A percentile compares a stretch with the other conserved stretches of the same genome.
These are phyloP conservation scores for Mastigias papua DNA, from an alignment of 30 jellyfish, hydroid and myxozoan genomes.

Conservation along the genomic window DNA sequence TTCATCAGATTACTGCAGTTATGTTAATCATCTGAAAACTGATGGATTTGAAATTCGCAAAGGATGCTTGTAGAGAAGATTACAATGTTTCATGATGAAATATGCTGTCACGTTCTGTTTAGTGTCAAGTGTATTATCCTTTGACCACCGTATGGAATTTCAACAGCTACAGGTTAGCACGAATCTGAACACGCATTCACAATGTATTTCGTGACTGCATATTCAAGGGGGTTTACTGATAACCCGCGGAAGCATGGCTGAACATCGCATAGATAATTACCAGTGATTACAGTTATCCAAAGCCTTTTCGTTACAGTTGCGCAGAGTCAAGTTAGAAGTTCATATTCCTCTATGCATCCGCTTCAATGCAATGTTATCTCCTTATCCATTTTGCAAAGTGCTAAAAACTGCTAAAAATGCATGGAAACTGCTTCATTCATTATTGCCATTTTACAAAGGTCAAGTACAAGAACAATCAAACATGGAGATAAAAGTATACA, in stretches of 20 bases:
- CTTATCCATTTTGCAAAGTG: no score
- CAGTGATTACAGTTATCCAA: neutral
- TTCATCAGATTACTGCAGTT: neutral
- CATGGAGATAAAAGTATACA: no score
- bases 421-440: no score
- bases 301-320: neutral
- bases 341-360: no score
- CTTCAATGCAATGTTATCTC: no score
- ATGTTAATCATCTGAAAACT: neutral
- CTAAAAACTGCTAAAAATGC: no score
- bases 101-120: slow-evolving; percentile 10
- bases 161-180: slow-evolving; percentile 27
- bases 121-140: slow-evolving; percentile 17
- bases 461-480: no score
- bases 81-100: neutral
- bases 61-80: slow-evolving; percentile 3
- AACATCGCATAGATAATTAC: neutral
- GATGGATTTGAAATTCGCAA: neutral
- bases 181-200: slow-evolving; percentile 57
- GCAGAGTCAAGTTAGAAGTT: neutral
- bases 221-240: slow-evolving; percentile 13
- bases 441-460: no score
- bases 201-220: slow-evolving; percentile 50
- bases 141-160: slow-evolving; percentile 8
- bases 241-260: slow-evolving; percentile 37